A percentile compares a stretch with the other conserved stretches of the same genome.
Conservation (phyloP, 2,797 vertebrate species). For the Silurus lanzhouensis region DNA sequence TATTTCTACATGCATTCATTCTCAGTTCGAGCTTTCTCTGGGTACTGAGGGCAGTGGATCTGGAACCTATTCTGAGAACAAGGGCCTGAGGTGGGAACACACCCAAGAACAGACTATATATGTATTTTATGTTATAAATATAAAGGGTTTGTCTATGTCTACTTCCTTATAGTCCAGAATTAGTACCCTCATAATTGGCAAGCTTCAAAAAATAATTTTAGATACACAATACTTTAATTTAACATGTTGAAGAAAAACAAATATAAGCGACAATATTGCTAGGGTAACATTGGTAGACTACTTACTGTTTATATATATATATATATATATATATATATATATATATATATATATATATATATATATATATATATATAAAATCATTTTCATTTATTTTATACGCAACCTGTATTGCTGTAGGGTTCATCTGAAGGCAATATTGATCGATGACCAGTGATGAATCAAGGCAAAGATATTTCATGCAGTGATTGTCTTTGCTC, state of each 20-base stretch:
- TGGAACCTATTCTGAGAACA: neutral
- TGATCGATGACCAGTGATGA: constrained; percentile 38
- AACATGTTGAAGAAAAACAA: neutral
- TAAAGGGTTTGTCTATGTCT: neutral
- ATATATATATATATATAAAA: neutral
- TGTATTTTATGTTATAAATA: neutral
- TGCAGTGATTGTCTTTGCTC: constrained; percentile 26
- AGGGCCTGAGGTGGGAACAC: neutral
- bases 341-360: neutral
- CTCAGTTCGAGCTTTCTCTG: neutral
- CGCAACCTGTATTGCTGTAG: constrained; percentile 4
- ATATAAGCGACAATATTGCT: neutral
- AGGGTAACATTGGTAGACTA: neutral
- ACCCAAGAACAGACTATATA: neutral
- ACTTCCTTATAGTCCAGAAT: neutral
- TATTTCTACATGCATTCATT: neutral
- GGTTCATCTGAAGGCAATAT: constrained; percentile 18
- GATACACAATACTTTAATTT: neutral
- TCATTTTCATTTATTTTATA: neutral
- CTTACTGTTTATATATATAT: too few species aligned
- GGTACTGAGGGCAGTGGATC: neutral
- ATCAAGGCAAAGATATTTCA: constrained; percentile 30
- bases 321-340: neutral
- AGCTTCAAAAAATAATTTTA: neutral
- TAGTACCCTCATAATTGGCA: neutral